A percentile compares a stretch with the other conserved stretches of the same genome.
Conservation (phyloP, 2,797 vertebrate species). For the Luscinia luscinia region DNA sequence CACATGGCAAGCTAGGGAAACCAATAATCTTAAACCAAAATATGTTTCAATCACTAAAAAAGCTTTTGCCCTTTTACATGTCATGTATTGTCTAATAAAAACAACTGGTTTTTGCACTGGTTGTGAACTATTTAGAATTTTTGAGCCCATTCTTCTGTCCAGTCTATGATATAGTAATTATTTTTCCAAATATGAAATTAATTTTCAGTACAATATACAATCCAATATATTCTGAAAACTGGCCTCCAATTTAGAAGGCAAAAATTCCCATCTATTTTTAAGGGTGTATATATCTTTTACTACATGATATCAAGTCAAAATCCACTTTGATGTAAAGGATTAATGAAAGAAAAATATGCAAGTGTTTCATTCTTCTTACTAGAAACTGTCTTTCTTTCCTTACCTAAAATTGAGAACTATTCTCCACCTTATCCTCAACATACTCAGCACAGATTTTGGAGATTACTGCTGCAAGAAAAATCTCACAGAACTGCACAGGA, state of each 20-base stretch:
- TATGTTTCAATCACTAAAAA: slow-evolving; percentile 38
- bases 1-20: background rate
- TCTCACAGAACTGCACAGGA: background rate
- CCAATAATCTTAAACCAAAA: slow-evolving; percentile 53
- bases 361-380: slow-evolving; percentile 3
- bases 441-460: background rate
- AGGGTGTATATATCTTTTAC: background rate
- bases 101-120: background rate
- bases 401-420: slow-evolving; percentile 24
- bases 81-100: slow-evolving; percentile 33
- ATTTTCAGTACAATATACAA: background rate
- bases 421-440: background rate
- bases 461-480: background rate
- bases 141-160: background rate
- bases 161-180: background rate
- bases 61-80: slow-evolving; percentile 3
- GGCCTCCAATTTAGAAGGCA: background rate
- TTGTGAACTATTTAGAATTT: background rate
- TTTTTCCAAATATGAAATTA: background rate
- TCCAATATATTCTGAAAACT: background rate
- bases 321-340: background rate
- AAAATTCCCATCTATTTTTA: slow-evolving; percentile 52
- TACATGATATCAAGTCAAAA: slow-evolving; percentile 13
- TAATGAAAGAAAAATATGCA: background rate
- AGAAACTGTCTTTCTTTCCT: background rate